Percentiles rank a stretch among this genome's conserved stretches.
phyloP scores from a whole-genome alignment of 2,113 vertebrate species.

The Nothobranchius furzeri region DNA sequence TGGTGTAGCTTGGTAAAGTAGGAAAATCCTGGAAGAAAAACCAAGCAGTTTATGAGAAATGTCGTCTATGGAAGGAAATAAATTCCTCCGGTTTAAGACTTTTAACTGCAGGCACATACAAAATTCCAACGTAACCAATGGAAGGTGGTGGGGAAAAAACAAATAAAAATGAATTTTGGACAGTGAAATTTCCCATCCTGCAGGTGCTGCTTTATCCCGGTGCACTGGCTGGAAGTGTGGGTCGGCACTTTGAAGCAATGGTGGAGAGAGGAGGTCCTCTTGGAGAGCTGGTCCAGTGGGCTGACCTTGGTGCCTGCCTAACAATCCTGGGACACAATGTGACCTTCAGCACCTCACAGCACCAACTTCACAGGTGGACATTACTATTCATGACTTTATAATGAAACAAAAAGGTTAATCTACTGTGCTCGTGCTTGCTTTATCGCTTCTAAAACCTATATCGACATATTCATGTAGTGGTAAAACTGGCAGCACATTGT shows the following conservation, averaged over 20 bases:
- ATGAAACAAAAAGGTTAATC: neutral
- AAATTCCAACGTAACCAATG: neutral
- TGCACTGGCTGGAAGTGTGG: conserved; percentile 62
- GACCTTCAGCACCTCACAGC: conserved; percentile 66
- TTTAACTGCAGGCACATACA: neutral
- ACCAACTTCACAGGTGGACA: conserved; percentile 67
- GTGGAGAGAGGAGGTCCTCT: conserved; percentile 74
- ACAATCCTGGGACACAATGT: conserved; percentile 74
- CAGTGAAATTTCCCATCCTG: neutral
- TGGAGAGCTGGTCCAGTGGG: conserved; percentile 80
- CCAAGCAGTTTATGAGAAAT: neutral
- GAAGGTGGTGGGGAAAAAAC: neutral
- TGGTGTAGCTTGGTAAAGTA: neutral
- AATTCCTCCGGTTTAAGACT: neutral
- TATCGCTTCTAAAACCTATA: no score
- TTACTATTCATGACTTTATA: neutral
- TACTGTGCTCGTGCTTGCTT: no score
- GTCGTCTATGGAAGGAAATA: neutral
- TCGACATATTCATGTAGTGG: no score
- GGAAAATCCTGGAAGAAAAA: no score
- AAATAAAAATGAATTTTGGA: neutral
- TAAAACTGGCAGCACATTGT: no score
- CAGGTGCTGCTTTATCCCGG: conserved; percentile 77
- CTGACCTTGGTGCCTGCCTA: conserved; percentile 71
- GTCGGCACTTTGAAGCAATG: conserved; percentile 68